Conservation (phyloP, 2,888 invertebrate species). For the Tenthredo notha region DNA sequence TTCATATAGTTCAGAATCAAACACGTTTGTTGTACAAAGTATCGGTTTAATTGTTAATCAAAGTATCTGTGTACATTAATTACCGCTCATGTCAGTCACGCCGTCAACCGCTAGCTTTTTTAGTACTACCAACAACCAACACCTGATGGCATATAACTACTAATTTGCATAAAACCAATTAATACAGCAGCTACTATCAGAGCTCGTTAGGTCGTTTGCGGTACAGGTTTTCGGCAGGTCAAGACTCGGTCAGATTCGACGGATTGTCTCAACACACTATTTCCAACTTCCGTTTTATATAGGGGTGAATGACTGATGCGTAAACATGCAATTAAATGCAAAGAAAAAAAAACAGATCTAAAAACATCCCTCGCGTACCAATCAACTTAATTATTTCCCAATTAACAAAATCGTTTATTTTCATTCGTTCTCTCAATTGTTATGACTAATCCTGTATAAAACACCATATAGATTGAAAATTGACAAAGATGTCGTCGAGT, state of each 20-base stretch:
- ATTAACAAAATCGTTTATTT: background rate
- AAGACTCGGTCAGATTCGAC: background rate
- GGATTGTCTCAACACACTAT: background rate
- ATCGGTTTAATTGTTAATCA: conserved; percentile 35
- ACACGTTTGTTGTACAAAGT: background rate
- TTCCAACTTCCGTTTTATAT: background rate
- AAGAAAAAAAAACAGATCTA: background rate
- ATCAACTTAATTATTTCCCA: background rate
- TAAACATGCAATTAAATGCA: background rate
- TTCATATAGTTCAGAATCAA: no score
- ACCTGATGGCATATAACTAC: background rate
- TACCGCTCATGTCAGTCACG: conserved; percentile 24
- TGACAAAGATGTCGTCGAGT: conserved; percentile 15
- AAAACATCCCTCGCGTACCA: background rate
- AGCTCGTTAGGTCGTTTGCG: conserved; percentile 29
- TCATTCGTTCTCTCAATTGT: background rate
- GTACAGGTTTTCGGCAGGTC: conserved; percentile 44
- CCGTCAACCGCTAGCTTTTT: conserved; percentile 8
- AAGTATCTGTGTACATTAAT: conserved; percentile 29
- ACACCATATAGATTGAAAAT: background rate
- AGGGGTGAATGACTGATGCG: background rate
- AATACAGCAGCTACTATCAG: conserved; percentile 28
- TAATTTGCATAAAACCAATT: conserved; percentile 47
- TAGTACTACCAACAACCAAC: background rate
- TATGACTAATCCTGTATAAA: background rate